Conservation (phyloP, 1,140 invertebrate genomes). For the Aricia agestis region DNA sequence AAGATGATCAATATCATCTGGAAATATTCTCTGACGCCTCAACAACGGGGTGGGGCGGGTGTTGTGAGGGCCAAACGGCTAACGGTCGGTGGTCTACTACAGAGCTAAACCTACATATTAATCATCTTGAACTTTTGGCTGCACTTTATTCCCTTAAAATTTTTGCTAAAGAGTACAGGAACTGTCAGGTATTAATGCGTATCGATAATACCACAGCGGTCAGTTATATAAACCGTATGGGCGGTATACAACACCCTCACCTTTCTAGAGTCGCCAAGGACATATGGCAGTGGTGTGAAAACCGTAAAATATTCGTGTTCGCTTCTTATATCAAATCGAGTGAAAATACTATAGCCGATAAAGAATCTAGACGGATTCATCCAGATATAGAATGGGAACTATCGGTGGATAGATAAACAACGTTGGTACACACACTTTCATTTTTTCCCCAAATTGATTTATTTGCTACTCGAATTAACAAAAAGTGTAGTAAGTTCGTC, state of each 20-base stretch:
- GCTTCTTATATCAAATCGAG: conserved; percentile 14
- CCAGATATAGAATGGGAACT: conserved; percentile 16
- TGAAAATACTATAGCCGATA: conserved; percentile 15
- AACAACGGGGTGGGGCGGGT: conserved; percentile 18
- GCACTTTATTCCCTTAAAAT: conserved; percentile 7
- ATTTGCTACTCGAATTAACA: conserved; percentile 24
- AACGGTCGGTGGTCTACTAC: conserved; percentile 6
- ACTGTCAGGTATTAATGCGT: conserved; percentile 13
- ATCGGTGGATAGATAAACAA: not conserved
- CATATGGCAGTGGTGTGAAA: conserved; percentile 19
- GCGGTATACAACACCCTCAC: conserved; percentile 13
- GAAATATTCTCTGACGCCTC: conserved; percentile 22
- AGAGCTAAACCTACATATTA: conserved; percentile 9
- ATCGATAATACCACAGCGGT: conserved; percentile 14
- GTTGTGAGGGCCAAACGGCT: not conserved
- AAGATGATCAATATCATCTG: not conserved
- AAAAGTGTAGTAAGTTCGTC: conserved; percentile 26
- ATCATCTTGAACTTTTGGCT: conserved; percentile 11
- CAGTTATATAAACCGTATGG: conserved; percentile 14
- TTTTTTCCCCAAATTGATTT: conserved; percentile 21
- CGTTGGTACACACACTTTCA: conserved; percentile 10
- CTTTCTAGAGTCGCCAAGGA: not conserved
- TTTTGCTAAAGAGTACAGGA: conserved; percentile 3
- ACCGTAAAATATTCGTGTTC: not conserved
- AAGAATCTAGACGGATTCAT: conserved; percentile 13